These are phyloP conservation scores for Scolanthus callimorphus DNA, from an alignment of 92 coral and sea anemone genomes.

Conservation along the genomic window DNA sequence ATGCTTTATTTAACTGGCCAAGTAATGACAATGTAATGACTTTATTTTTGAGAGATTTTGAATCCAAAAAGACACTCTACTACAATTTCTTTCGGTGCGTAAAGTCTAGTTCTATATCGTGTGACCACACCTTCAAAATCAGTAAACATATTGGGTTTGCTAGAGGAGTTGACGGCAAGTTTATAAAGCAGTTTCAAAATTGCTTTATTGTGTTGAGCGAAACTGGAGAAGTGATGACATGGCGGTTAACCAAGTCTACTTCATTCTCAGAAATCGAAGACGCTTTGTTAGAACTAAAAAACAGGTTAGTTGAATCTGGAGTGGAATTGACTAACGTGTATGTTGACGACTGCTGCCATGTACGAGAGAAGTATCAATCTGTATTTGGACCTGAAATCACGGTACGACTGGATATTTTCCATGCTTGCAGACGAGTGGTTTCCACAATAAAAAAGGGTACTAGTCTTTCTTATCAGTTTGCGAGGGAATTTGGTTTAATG, in stretches of 20 bases:
- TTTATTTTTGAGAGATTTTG: slow-evolving; percentile 5
- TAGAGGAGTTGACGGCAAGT: not conserved
- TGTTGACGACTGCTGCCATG: slow-evolving; percentile 6
- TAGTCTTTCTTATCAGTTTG: not conserved
- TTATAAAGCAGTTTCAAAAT: not conserved
- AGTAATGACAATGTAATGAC: slow-evolving; percentile 41
- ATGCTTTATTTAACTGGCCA: slow-evolving; percentile 25
- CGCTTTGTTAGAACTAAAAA: not conserved
- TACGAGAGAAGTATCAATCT: not conserved
- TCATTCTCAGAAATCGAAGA: not conserved
- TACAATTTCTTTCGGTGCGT: not conserved
- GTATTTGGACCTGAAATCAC: too few species aligned
- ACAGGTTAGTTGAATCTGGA: not conserved
- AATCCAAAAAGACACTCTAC: slow-evolving; percentile 3
- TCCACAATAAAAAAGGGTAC: too few species aligned
- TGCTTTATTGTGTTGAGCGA: not conserved
- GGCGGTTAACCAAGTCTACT: not conserved
- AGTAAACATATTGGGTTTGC: slow-evolving; percentile 22
- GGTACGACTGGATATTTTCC: slow-evolving; percentile 6
- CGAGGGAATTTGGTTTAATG: slow-evolving; percentile 1
- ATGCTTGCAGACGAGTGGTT: not conserved
- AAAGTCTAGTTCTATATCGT: slow-evolving; percentile 12
- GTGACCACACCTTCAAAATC: slow-evolving; percentile 22
- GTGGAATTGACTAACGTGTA: not conserved
- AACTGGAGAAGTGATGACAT: not conserved